Evolutionary conservation across 2,888 invertebrate species (phyloP), one percentile per base, ranked within the genome.

Genomic region (Terebella lapidaria): DNA sequence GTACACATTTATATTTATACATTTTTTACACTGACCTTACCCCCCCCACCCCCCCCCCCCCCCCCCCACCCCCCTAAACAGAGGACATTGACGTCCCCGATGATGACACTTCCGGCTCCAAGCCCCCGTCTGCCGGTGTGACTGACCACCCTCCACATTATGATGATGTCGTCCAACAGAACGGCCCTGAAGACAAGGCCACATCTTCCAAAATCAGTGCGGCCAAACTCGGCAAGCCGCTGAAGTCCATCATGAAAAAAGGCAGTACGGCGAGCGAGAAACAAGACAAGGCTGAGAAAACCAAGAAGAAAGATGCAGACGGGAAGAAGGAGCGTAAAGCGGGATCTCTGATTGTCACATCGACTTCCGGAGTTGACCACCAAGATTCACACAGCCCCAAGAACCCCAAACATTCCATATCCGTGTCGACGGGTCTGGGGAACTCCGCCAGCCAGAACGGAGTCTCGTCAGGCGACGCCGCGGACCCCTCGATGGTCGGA

Each of bases 161-260:
- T 22, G 53, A 53, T 5, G 53, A 53, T 28, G 53, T 53, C 15
- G 28, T 28, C 5, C 10, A 24, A 15, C 5, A 5, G 5, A 22
- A 49, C 24, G 10, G 18, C 10, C 18, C 49, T 10, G 18, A 10
- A 5, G 24, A 10, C n/a, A 22, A 10, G 15, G 24, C 49, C 49
- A 5, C 49, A 5, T 5, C n/a, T 10, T 49, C 49, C 15, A 22
- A 22, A 5, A 22, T 10, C 18, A 22, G 49, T 10, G 49, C n/a
- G 10, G 58, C 57, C 57, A 60, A 59, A 28, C n/a, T 55, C n/a
- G n/a, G 51, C 47, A 63, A 63, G 26, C 63, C 63, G 15, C 60
- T 63, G 42, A 63, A 61, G 56, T 63, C 63, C 53, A 63, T 63
- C 57, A 63, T 63, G 57, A 63, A 63, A 58, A 63, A 63, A 49